phyloP scores from a whole-genome alignment of 2,797 vertebrate genomes.

The Gambusia yucatana region DNA sequence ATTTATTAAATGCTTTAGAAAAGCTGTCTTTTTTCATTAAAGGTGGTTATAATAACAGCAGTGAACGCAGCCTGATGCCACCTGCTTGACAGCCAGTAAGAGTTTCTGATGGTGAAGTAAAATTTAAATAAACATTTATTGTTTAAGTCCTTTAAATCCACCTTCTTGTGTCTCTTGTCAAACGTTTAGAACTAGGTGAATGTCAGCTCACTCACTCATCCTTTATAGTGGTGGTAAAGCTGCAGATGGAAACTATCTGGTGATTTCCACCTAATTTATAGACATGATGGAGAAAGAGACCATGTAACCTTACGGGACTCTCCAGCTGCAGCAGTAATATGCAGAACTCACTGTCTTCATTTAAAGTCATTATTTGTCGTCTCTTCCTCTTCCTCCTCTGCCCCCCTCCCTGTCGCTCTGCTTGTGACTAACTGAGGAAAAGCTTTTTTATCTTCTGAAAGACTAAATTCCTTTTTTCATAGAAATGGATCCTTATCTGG shows the following conservation, averaged over 20 bases:
- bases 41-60: background rate
- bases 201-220: conserved; percentile 42
- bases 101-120: background rate
- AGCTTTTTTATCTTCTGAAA: conserved; percentile 58
- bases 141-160: conserved; percentile 23
- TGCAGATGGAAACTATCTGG: conserved; percentile 30
- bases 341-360: conserved; percentile 29
- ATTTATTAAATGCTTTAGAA: background rate
- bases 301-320: background rate
- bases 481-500: conserved; percentile 60
- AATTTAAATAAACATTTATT: background rate
- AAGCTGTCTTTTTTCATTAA: background rate
- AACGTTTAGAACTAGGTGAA: conserved; percentile 26
- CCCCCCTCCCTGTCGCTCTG: conserved; percentile 34
- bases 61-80: background rate
- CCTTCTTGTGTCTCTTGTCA: conserved; percentile 40
- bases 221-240: conserved; percentile 51
- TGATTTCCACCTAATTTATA: conserved; percentile 40
- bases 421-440: conserved; percentile 42
- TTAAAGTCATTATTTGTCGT: conserved; percentile 43
- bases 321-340: conserved; percentile 1
- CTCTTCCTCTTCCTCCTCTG: conserved; percentile 25
- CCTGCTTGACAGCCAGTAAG: background rate
- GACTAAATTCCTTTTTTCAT: conserved; percentile 50
- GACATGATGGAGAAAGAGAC: conserved; percentile 18